Base-by-base conservation (phyloP, 1,140 invertebrate species). In the Holcopasites calliopsidis region DNA sequence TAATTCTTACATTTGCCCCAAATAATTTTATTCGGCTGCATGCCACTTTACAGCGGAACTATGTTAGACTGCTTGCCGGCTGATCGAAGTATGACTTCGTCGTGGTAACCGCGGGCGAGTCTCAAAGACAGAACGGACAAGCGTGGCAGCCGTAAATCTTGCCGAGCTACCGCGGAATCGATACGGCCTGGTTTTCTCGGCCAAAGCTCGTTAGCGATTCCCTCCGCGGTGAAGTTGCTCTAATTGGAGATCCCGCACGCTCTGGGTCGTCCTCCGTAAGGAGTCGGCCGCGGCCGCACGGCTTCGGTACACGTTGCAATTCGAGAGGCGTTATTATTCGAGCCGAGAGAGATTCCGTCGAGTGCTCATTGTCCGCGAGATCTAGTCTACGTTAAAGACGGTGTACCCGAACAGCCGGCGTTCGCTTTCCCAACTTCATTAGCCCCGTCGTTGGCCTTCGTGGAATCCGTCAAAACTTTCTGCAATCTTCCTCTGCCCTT, bases 191-290 rank as follows among this genome's bases (percentile, higher is more conserved):
- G 78, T 71, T 80, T 28, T 82, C 79, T 80, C 79, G 78, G 73
- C 80, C 79, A 82, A 80, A 80, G 73, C 79, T 82, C 78, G 79
- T 82, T 82, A 80, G 73, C 66, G 73, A 76, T 82, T 80, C 79
- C 49, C 73, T 69, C 38, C 70, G 61, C 54, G 78, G 66, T 66
- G 60, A 64, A 81, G 78, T 71, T 76, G 73, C 79, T 80, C 72
- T 82, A 82, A 82, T 82, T 82, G 79, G 72, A 71, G 78, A 81
- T 79, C 73, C 77, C 77, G 50, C 50, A 18, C 50, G 31, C 58
- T 54, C 23, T 18, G 57, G 69, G 65, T 81, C 71, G 58, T 47
- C 40, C 47, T 72, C 33, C 71, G 72, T 66, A 76, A 81, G 65
- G 77, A 68, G 76, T 38, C 50, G 50, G 49, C 44, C 47, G 10